phyloP scores from a whole-genome alignment of 2,113 vertebrate species.

The Chamaetylas fuelleborni region DNA sequence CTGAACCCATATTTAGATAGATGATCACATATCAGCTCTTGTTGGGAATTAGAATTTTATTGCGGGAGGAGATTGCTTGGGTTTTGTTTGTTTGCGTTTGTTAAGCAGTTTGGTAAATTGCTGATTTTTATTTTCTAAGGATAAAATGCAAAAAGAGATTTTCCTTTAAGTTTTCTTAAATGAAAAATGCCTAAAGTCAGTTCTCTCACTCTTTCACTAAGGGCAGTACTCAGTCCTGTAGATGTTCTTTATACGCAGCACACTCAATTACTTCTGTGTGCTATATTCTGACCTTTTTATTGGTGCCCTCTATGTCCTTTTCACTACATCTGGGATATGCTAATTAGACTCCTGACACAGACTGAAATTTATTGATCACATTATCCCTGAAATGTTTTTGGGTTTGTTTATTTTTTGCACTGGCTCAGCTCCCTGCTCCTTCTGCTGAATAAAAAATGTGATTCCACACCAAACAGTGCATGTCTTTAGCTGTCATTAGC shows the following conservation, averaged over 20 bases:
- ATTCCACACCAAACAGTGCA: not conserved
- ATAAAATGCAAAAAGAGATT: not conserved
- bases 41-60: not conserved
- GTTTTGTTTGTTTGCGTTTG: not conserved
- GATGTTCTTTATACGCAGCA: not conserved
- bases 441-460: constrained; percentile 15
- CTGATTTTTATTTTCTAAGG: not conserved
- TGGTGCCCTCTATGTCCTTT: constrained; percentile 20
- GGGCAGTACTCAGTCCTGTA: not conserved
- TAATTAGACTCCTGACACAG: constrained; percentile 38
- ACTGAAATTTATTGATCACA: constrained; percentile 50
- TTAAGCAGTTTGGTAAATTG: not conserved
- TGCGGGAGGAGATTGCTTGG: accelerated
- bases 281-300: constrained; percentile 21
- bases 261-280: not conserved
- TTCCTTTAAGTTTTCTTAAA: not conserved
- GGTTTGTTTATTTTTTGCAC: not conserved
- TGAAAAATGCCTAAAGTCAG: not conserved
- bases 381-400: not conserved
- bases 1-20: not conserved
- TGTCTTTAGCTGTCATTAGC: not conserved
- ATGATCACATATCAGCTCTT: not conserved
- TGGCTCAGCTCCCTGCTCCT: not conserved
- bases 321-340: constrained; percentile 4
- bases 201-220: not conserved